Evolutionary conservation across 2,888 invertebrate species (phyloP).

Genomic region (Cancer borealis): DNA sequence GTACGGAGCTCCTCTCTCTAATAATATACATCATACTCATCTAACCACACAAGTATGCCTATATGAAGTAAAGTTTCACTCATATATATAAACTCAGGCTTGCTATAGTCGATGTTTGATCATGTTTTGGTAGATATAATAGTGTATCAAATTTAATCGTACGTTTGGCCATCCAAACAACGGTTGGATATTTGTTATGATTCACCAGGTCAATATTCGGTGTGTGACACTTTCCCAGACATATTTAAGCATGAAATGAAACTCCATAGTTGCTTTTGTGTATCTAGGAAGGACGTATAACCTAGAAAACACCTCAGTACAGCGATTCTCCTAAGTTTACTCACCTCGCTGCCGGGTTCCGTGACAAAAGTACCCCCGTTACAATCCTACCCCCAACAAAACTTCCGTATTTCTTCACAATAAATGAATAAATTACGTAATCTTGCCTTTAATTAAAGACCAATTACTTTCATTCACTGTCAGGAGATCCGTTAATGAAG

Average conservation of each 20-base stretch:
- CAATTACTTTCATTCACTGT: not conserved
- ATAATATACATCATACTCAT: not conserved
- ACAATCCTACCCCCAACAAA: conserved; percentile 6
- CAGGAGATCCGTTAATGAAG: not conserved
- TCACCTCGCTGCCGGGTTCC: not conserved
- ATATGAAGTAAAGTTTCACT: not conserved
- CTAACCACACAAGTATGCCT: not conserved
- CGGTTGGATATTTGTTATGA: not conserved
- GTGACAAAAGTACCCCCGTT: conserved; percentile 1
- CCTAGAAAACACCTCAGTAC: not conserved
- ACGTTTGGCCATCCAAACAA: not conserved
- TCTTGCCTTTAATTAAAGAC: not conserved
- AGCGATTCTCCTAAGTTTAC: not conserved
- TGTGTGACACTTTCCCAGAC: not conserved
- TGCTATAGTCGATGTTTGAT: not conserved
- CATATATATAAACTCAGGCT: not conserved
- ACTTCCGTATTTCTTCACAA: conserved; percentile 9
- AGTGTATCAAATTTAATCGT: not conserved
- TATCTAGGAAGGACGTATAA: not conserved
- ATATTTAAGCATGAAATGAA: not conserved
- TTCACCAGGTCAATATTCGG: conserved; percentile 24
- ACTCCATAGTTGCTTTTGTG: not conserved
- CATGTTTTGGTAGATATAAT: not conserved
- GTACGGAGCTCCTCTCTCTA: not conserved
- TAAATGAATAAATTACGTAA: not conserved